phyloP scores from a whole-genome alignment of 2,797 vertebrate genomes.

The Rhyacichthys aspro region DNA sequence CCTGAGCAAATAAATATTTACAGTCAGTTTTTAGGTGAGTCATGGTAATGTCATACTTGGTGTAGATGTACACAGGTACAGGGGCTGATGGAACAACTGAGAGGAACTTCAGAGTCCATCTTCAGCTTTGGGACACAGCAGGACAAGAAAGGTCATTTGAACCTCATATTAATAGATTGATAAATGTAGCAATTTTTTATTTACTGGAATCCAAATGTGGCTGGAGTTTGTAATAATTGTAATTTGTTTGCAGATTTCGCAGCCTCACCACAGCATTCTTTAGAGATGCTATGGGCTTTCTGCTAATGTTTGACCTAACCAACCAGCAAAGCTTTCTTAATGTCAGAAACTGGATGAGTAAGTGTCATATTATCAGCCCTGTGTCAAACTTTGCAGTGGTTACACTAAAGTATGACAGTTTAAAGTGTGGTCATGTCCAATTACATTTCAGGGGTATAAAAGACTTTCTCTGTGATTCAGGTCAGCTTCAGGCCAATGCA shows the following conservation, averaged over 20 bases:
- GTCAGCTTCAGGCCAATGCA: slow-evolving; percentile 95
- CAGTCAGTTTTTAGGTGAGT: not conserved
- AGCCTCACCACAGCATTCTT: slow-evolving; percentile 97
- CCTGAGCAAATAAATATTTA: not conserved
- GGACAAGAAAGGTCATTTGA: slow-evolving; percentile 90
- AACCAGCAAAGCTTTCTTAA: slow-evolving; percentile 96
- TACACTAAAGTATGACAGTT: not conserved
- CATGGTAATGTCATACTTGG: slow-evolving; percentile 28
- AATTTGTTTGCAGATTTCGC: slow-evolving; percentile 81
- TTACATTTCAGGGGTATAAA: slow-evolving; percentile 8
- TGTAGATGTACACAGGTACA: slow-evolving; percentile 85
- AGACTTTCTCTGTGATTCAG: slow-evolving; percentile 68
- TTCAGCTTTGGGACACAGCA: slow-evolving; percentile 97
- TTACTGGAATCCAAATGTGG: not conserved
- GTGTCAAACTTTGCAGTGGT: slow-evolving; percentile 4
- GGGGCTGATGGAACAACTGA: slow-evolving; percentile 84
- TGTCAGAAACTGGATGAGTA: slow-evolving; percentile 98
- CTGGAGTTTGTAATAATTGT: not conserved
- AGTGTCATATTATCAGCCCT: slow-evolving; percentile 53
- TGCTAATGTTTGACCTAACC: slow-evolving; percentile 96
- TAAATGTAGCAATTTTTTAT: not conserved
- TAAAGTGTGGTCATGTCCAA: slow-evolving; percentile 9
- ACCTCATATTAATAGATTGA: not conserved
- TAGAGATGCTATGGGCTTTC: slow-evolving; percentile 97
- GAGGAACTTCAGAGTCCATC: slow-evolving; percentile 88